Base-by-base conservation (phyloP, 2,113 vertebrate species). In the Lepisosteus osseus region DNA sequence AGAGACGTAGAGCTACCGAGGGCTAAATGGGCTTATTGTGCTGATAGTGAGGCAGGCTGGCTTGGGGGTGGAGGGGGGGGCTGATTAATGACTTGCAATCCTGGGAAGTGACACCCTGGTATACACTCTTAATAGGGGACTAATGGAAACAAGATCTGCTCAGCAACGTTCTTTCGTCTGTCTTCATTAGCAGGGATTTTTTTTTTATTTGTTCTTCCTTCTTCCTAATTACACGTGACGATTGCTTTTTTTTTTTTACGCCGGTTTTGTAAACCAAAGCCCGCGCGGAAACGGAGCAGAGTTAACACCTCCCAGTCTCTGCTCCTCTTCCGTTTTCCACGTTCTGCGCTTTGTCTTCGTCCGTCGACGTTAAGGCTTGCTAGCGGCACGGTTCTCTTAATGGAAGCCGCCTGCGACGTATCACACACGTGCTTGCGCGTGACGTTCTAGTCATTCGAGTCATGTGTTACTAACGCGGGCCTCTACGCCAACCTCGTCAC, bases 41-140 rank as follows among this genome's bases (percentile, higher is more conserved):
- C 77, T 82, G 79, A 66, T 76, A 80, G 82, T 79, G 76, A 67
- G 70, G 84, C 81, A 72, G 77, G 70, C 77, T 82, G 64, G 54
- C 40, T 7, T 43, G 43, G 70, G 55, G 67, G 65, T 68, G 63
- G 61, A 56, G 55, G 54, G 65, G 76, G 75, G 67, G 64, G 77
- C 80, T 91, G 87, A 90, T 86, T 90, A 90, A 88, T 88, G 79
- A 82, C 66, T 63, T 78, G 72, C 84, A 86, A 87, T 82, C 85
- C 86, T 90, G 90, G 87, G 87, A 87, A 87, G 85, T 89, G 88
- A 87, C 87, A 87, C 84, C 84, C 76, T 76, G 86, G 86, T 82
- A 80, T 80, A 83, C 75, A 59, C 44, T 78, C 85, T 79, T 76
- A 71, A 77, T 68, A 79, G 78, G 72, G 71, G 65, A 66, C 78